Base-by-base conservation (phyloP, 30 jellyfish, hydroid and myxozoan species). In the Cassiopea andromeda region DNA sequence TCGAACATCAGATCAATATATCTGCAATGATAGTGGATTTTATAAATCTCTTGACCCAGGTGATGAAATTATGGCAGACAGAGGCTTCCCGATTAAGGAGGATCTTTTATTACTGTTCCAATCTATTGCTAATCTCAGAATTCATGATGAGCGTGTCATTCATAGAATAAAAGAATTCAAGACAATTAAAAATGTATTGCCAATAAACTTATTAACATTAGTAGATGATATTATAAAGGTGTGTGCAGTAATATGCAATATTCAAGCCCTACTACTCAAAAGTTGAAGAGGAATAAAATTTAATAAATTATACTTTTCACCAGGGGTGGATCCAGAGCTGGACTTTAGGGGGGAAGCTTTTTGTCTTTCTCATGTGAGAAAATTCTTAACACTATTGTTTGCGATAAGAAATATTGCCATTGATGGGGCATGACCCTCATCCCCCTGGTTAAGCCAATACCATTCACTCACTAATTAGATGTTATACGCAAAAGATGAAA, bases 11-110 rank as follows among this genome's bases (percentile, higher is more conserved):
- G 97, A 83, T 72, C 82, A 73, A 75, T 75, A 60, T 75, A 90
- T 90, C 19, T 81, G 89, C 12, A 54, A 69, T n/a, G 92, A 48
- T 5, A 84, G 44, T 17, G 44, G 69, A 1, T 82, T 74, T 69
- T 87, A 83, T 69, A 69, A 83, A 8, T 9, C 12, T 46, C 91
- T 83, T n/a, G 91, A 68, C 57, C 27, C 46, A 1, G 84, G 90
- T 8, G 94, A 87, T 87, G 93, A 85, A 46, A 54, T 85, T 7
- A 75, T 87, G 94, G 94, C 94, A 17, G 90, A 75, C 84, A 47
- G 90, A 7, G 94, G 89, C 44, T 87, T 87, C 57, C 89, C 60
- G 44, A 87, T 87, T 16, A 44, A 68, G 71, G 94, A 87, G 59
- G 94, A 87, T 54, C 75, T 12, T 82, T 64, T 46, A 87, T 48